Evolutionary conservation across 1,140 invertebrate genomes (phyloP), one percentile per base, ranked within the genome.

Genomic region (Nixonia krombeini): DNA sequence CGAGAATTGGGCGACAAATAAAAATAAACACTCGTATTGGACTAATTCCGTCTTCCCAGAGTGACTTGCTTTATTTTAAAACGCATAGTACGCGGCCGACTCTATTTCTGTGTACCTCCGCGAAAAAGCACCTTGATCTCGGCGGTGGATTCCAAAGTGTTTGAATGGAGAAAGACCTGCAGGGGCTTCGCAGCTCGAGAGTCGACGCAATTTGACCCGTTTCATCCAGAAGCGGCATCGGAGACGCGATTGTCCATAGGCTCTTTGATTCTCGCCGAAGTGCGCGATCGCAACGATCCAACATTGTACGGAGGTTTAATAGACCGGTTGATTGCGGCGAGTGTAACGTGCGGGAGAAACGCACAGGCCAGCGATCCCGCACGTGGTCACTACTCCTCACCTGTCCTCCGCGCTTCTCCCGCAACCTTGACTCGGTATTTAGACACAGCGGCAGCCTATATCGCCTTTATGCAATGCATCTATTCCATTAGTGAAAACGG

Each of bases 21-120:
- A 37, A 37, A 37, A 37, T 37, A 37, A 37, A 9, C 35, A 33
- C 29, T 33, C 13, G 29, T 33, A 33, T 33, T 12, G 29, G 4
- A 37, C 35, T 37, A 37, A 37, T 13, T 37, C 35, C 12, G 35
- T 37, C 35, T 16, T 16, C 5, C 15, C 12, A 4, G 12, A 37
- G 35, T 37, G 35, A 37, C 35, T 13, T 16, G 35, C 29, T 31
- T 31, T 31, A 31, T 31, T 31, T 31, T 37, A 2, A 16, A 15
- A 37, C 15, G 4, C 35, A 16, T 37, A 15, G 12, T 37, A 37
- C 12, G 35, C 9, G 35, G 6, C 17, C 5, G 25, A 26, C 17
- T 37, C 35, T 37, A 37, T 33, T 33, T 33, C 29, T 10, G 9
- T 9, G 13, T 9, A 33, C 29, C 25, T 33, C 29, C 13, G 4